Base-by-base conservation (phyloP, 2,797 vertebrate genomes). In the Myoxocephalus aenaeus region DNA sequence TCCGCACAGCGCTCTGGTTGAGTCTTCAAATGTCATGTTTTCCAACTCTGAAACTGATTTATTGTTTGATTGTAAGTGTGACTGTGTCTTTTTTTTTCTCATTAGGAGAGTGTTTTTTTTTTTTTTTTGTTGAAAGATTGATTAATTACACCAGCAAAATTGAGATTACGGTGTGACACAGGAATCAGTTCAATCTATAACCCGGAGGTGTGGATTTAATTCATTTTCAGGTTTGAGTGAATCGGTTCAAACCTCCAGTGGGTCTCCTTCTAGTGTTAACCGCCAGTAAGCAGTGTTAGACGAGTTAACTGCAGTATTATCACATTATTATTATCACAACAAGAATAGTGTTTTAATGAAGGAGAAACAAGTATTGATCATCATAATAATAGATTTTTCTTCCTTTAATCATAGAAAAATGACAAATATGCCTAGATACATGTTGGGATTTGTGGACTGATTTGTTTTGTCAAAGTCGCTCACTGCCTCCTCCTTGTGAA, bases 111-210 rank as follows among this genome's bases (percentile, higher is more conserved):
- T 69, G 38, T 71, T 4, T 22, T 53, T 22, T n/a, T 74, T 34
- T 72, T 71, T 22, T 36, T 72, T 69, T 44, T 2, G 74, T n/a
- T 27, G 25, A 27, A 79, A 73, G 70, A 69, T 66, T 76, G 42
- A 90, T 86, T 85, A 86, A 85, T 84, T 78, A 90, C 92, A 93
- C 93, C 92, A 93, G 92, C 91, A 92, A 83, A 87, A 73, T 63
- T 13, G 67, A 83, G 83, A 85, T 79, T 65, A 85, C 44, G 42
- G 82, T 57, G 72, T 44, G 76, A 77, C 77, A 44, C 80, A 65
- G 76, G 81, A 82, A 65, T 84, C 22, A 12, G 2, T 44, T 67
- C 57, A 73, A 46, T 83, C 57, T 50, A 8, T 66, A 73, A 80
- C 74, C 63, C 65, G 22, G 81, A 77, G 65, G 66, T 81, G 73